phyloP scores from a whole-genome alignment of 2,797 vertebrate species.

The Cossypha polioptera region DNA sequence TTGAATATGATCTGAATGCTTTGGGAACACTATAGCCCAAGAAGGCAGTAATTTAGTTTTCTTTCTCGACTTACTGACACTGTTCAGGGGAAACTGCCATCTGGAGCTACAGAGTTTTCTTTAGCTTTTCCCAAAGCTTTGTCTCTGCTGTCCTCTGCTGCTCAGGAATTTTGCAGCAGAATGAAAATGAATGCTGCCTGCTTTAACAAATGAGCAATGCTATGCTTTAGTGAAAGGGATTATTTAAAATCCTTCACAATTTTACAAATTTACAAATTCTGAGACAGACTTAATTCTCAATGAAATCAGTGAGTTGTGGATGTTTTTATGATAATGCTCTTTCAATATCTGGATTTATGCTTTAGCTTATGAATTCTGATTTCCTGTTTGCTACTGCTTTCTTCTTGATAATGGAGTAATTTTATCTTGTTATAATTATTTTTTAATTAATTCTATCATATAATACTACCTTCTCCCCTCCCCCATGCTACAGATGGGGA shows the following conservation, averaged over 20 bases:
- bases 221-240: not conserved
- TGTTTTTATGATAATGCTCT: not conserved
- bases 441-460: not conserved
- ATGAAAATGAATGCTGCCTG: not conserved
- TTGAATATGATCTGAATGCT: not conserved
- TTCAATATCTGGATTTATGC: not conserved
- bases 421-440: not conserved
- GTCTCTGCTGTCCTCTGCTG: slow-evolving; percentile 46
- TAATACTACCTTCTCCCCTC: not conserved
- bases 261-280: not conserved
- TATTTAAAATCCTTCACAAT: not conserved
- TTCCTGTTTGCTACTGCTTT: not conserved
- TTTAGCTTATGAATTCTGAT: not conserved
- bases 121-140: not conserved
- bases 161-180: slow-evolving; percentile 4
- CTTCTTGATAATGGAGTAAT: not conserved
- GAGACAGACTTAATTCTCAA: not conserved
- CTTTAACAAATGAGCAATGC: not conserved
- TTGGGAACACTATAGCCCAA: not conserved
- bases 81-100: not conserved
- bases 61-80: not conserved
- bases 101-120: not conserved
- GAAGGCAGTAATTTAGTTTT: not conserved
- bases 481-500: not conserved
- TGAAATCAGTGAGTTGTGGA: not conserved